phyloP scores from a whole-genome alignment of 64 coral and sea anemone genomes.

The Acropora tenuis region DNA sequence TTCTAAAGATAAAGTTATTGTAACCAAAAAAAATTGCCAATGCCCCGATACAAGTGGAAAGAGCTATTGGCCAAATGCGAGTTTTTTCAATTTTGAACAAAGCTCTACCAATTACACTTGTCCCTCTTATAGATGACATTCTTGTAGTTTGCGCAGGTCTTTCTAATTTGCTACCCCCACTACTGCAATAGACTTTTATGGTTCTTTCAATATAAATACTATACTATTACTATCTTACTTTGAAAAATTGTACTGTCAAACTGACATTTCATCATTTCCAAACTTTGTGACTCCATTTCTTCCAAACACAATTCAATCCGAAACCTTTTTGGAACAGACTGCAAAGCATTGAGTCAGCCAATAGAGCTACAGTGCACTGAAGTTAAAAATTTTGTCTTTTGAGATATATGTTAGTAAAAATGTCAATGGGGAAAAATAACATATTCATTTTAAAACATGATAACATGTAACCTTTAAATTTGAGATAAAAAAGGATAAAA shows the following conservation, averaged over 20 bases:
- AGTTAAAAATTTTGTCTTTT: not conserved
- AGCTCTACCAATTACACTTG: slow-evolving; percentile 42
- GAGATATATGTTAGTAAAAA: not conserved
- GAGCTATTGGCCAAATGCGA: slow-evolving; percentile 62
- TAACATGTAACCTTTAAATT: not conserved
- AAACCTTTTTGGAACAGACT: not conserved
- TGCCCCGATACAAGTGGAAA: slow-evolving; percentile 62
- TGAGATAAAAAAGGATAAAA: not conserved
- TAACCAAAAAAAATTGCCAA: slow-evolving; percentile 69
- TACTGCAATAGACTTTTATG: not conserved
- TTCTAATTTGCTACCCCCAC: slow-evolving; percentile 56
- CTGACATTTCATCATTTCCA: not conserved
- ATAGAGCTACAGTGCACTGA: not conserved
- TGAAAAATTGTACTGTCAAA: not conserved
- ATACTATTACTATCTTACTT: slow-evolving; percentile 9
- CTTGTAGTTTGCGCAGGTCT: slow-evolving; percentile 40
- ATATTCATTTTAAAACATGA: not conserved
- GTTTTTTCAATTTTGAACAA: slow-evolving; percentile 54
- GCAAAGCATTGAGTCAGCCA: not conserved
- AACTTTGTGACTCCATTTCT: not conserved
- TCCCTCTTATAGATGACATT: slow-evolving; percentile 53
- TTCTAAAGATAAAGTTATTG: slow-evolving; percentile 32
- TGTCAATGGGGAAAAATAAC: too few species aligned
- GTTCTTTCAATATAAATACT: not conserved
- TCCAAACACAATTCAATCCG: too few species aligned